Base-by-base conservation (phyloP, 2,113 vertebrate species). In the Barbus barbus region DNA sequence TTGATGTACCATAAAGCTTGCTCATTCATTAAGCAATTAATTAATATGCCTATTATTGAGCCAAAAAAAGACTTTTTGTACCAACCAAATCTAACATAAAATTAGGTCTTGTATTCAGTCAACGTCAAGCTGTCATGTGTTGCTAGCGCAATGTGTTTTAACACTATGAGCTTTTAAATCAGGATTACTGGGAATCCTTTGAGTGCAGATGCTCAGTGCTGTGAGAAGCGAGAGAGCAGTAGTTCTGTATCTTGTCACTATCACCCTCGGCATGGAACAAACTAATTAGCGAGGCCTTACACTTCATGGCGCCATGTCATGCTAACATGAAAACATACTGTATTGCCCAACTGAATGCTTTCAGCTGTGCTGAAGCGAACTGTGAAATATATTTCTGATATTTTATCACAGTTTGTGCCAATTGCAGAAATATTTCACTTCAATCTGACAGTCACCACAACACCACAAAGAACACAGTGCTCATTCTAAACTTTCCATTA, bases 351-450 rank as follows among this genome's bases (percentile, higher is more conserved):
- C 67, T 24, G 3, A 48, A 51, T 46, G 12, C 46, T 72, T 41
- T 48, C 36, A 44, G 56, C 56, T 83, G 51, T 24, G 9, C n/a
- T 22, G 18, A 73, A 48, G 33, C 67, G 33, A 80, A 46, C 28
- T 20, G 48, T 71, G 26, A 16, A 33, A 18, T 44, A 83, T n/a
- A 61, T 72, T 44, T 18, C 16, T 74, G 69, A 48, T 58, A 31
- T 81, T 58, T 80, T 20, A 61, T 24, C 5, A 1, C 38, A 26
- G 76, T 81, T 81, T 86, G 31, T 67, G 65, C 76, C 72, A 28
- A 3, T 58, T 58, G 24, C 63, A 51, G 73, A 84, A 84, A 84
- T 56, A 77, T 44, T 78, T 82, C n/a, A 28, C 74, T 61, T 51
- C 38, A 31, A 53, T 84, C 65, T n/a, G n/a, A 46, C 51, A 53